Percentiles rank a stretch among this genome's conserved stretches.
These are phyloP conservation scores for Diabrotica virgifera DNA, from an alignment of 1,140 invertebrate species.

Conservation along the genomic window DNA sequence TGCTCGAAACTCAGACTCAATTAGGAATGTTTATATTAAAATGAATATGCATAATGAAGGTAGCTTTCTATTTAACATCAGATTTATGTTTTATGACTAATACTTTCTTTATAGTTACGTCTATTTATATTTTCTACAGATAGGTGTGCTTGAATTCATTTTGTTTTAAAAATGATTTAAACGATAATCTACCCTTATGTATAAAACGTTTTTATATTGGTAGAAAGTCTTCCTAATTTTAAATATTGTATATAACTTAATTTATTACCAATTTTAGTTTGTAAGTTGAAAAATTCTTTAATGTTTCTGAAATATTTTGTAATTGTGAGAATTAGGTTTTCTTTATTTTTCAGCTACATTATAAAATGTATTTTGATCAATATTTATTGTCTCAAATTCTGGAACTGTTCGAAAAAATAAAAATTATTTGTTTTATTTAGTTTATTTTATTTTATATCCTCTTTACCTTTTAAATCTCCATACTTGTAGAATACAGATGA, in stretches of 20 bases:
- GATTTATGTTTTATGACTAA: too few species aligned
- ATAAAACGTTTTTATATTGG: not conserved
- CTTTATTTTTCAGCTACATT: too few species aligned
- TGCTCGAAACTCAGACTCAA: too few species aligned
- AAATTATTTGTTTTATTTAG: not conserved
- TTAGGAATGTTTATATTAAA: too few species aligned
- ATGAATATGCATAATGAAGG: too few species aligned
- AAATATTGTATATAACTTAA: conserved; percentile 1
- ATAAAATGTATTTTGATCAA: not conserved
- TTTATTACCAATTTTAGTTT: not conserved
- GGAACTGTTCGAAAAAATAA: conserved; percentile 3
- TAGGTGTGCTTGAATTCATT: not conserved
- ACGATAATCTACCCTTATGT: not conserved
- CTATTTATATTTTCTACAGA: not conserved
- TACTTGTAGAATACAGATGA: too few species aligned
- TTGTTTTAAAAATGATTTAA: not conserved
- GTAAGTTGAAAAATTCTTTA: not conserved
- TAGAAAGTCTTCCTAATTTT: not conserved
- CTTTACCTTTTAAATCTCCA: too few species aligned
- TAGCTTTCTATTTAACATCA: too few species aligned
- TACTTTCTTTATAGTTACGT: not conserved
- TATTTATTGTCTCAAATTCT: not conserved
- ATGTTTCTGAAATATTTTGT: too few species aligned
- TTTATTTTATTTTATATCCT: too few species aligned
- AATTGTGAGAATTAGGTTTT: too few species aligned